Conservation (phyloP, 2,113 vertebrate species). For the Paraplagusia blochii region DNA sequence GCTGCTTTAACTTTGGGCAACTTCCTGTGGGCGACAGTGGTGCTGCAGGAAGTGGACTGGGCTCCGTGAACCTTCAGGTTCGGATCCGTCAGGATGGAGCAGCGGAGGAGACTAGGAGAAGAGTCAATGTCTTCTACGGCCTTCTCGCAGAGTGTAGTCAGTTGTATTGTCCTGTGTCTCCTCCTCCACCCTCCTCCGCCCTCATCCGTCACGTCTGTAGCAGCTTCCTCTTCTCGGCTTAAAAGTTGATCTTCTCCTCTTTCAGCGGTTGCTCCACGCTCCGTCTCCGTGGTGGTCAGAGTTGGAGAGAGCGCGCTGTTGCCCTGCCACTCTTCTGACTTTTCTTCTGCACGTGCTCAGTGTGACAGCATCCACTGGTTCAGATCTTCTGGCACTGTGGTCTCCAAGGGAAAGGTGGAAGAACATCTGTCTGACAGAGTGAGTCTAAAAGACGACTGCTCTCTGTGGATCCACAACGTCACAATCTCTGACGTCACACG, state of each 20-base stretch:
- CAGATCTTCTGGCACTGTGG: accelerated
- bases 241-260: not conserved
- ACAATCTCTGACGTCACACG: not conserved
- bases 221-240: not conserved
- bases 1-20: too few relatives aligned
- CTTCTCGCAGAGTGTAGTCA: too few relatives aligned
- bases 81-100: too few relatives aligned
- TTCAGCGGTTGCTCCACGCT: not conserved
- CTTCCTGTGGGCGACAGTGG: too few relatives aligned
- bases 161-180: not conserved
- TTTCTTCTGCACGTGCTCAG: accelerated
- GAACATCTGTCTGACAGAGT: not conserved
- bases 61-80: too few relatives aligned
- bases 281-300: not conserved
- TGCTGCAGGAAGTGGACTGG: too few relatives aligned
- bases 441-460: conserved; percentile 3
- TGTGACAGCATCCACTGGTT: not conserved
- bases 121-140: too few relatives aligned
- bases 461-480: conserved; percentile 9
- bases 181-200: too few relatives aligned
- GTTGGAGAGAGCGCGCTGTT: not conserved
- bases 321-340: not conserved
- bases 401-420: accelerated
- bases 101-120: too few relatives aligned
- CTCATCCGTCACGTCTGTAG: too few relatives aligned